These are phyloP conservation scores for Archips xylosteana DNA, from an alignment of 2,888 invertebrate species.

Conservation along the genomic window DNA sequence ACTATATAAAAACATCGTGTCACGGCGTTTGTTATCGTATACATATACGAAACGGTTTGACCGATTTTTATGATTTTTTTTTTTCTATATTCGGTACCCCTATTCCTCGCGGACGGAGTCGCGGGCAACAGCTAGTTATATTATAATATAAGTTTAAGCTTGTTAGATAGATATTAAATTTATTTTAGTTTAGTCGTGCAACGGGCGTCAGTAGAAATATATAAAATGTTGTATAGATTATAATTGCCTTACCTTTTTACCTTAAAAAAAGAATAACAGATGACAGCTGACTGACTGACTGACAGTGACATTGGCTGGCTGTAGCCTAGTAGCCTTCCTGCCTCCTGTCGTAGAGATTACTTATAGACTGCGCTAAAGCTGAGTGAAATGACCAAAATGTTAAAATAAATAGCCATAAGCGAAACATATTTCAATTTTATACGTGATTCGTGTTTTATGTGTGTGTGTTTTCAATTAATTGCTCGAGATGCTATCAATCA, in stretches of 20 bases:
- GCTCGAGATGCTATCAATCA: constrained; percentile 71
- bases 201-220: too few relatives aligned
- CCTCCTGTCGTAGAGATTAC: background rate
- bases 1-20: too few relatives aligned
- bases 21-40: too few relatives aligned
- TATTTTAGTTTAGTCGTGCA: too few relatives aligned
- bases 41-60: too few relatives aligned
- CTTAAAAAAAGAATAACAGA: background rate
- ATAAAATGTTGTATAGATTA: background rate
- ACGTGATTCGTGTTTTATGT: background rate
- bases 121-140: too few relatives aligned
- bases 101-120: too few relatives aligned
- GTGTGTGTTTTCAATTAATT: background rate
- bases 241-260: background rate
- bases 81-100: too few relatives aligned
- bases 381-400: constrained; percentile 11
- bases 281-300: background rate
- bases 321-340: background rate
- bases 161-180: too few relatives aligned
- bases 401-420: constrained; percentile 14
- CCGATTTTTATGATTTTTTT: too few relatives aligned
- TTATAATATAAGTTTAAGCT: too few relatives aligned
- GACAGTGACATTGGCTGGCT: background rate
- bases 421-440: background rate
- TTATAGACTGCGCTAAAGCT: background rate